Evolutionary conservation across 1,140 invertebrate genomes (phyloP).

Genomic region (Drosophila pseudoobscura): DNA sequence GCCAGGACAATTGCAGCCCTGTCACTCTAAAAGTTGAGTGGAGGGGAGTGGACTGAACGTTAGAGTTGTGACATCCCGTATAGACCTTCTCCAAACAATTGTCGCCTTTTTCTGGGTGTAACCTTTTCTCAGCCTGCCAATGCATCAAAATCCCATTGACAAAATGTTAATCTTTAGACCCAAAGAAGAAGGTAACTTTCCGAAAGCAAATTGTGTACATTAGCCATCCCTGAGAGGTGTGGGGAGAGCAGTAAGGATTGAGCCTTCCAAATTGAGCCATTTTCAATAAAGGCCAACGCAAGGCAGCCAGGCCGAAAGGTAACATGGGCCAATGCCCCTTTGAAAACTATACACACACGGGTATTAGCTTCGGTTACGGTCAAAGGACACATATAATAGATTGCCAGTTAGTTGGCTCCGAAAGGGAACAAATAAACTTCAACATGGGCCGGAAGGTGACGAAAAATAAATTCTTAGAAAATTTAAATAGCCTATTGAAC

Average conservation of each 20-base stretch:
- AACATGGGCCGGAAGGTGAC: slow-evolving; percentile 16
- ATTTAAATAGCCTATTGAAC: slow-evolving; percentile 27
- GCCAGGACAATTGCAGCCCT: slow-evolving; percentile 50
- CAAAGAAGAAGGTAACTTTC: slow-evolving; percentile 15
- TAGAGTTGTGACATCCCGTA: slow-evolving; percentile 38
- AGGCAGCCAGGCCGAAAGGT: slow-evolving; percentile 61
- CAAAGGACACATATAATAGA: slow-evolving; percentile 76
- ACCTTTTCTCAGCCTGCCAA: slow-evolving; percentile 39
- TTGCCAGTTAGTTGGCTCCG: slow-evolving; percentile 54
- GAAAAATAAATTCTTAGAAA: background rate
- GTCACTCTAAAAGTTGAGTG: slow-evolving; percentile 44
- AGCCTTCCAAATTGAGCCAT: slow-evolving; percentile 49
- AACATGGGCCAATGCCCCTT: slow-evolving; percentile 64
- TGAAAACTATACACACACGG: slow-evolving; percentile 16
- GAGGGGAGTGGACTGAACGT: slow-evolving; percentile 70
- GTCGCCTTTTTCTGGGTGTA: slow-evolving; percentile 39
- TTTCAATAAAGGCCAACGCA: slow-evolving; percentile 60
- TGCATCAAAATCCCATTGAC: slow-evolving; percentile 54
- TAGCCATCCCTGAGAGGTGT: slow-evolving; percentile 24
- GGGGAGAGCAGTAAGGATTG: slow-evolving; percentile 17
- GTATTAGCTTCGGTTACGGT: slow-evolving; percentile 60
- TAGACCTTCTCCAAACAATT: slow-evolving; percentile 35
- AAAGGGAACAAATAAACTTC: slow-evolving; percentile 33
- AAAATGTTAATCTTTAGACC: slow-evolving; percentile 65
- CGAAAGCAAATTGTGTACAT: slow-evolving; percentile 72